Conservation (phyloP, 2,797 vertebrate species). For the Paguma larvata region DNA sequence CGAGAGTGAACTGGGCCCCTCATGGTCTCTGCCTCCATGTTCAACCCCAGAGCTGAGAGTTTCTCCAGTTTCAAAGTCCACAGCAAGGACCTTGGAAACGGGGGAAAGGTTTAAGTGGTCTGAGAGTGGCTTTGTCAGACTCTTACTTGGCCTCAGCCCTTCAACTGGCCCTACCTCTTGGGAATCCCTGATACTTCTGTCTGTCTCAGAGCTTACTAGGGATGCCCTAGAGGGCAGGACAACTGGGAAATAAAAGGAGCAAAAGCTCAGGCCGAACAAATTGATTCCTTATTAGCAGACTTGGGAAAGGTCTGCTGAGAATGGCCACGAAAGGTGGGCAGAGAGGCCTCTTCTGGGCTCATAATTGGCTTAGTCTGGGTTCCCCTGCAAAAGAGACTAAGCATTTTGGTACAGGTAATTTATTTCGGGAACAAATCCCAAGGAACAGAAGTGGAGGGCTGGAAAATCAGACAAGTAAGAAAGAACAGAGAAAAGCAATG, state of each 20-base stretch:
- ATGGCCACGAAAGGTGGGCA: not conserved
- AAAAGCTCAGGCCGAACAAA: conserved; percentile 31
- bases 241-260: conserved; percentile 33
- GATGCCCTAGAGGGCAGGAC: not conserved
- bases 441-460: not conserved
- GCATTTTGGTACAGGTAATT: not conserved
- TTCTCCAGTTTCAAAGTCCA: conserved; percentile 1
- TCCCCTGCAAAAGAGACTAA: not conserved
- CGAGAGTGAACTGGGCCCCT: not conserved
- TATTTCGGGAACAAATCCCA: not conserved
- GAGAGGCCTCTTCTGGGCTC: not conserved
- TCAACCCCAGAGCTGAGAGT: not conserved
- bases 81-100: not conserved
- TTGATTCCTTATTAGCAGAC: not conserved
- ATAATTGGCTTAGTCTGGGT: not conserved
- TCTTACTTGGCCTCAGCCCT: not conserved
- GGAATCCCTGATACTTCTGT: not conserved
- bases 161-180: not conserved
- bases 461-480: not conserved
- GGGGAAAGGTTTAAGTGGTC: not conserved
- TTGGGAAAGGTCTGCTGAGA: conserved; percentile 22
- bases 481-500: not conserved
- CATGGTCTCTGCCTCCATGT: not conserved
- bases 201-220: not conserved
- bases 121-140: not conserved